phyloP scores from a whole-genome alignment of 2,797 vertebrate genomes.

The Champsocephalus gunnari region DNA sequence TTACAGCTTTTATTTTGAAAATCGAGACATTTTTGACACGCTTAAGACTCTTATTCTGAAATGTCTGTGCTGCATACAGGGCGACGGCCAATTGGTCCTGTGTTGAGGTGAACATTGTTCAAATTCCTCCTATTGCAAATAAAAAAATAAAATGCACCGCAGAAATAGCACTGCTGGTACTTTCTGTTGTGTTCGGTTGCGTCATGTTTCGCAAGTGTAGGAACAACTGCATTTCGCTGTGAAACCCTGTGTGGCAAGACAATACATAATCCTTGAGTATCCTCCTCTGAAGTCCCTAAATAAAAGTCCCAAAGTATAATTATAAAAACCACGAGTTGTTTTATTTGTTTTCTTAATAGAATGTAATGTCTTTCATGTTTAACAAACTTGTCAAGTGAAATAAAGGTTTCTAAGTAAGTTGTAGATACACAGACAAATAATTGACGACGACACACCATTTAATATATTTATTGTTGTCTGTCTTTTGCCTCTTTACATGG shows the following conservation, averaged over 20 bases:
- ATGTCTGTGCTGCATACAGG: too few relatives aligned
- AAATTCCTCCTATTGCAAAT: too few relatives aligned
- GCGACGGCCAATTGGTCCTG: too few relatives aligned
- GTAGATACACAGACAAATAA: neutral
- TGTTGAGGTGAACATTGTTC: too few relatives aligned
- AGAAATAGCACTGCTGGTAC: too few relatives aligned
- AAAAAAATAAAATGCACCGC: too few relatives aligned
- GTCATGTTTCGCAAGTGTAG: too few relatives aligned
- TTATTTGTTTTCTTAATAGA: neutral
- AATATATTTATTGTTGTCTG: constrained; percentile 65
- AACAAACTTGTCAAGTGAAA: too few relatives aligned
- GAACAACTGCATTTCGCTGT: too few relatives aligned
- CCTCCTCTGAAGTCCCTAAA: neutral
- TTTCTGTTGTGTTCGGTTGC: too few relatives aligned
- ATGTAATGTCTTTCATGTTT: neutral
- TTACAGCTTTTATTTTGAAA: neutral
- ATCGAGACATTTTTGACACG: neutral
- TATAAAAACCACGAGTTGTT: neutral
- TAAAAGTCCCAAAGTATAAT: neutral
- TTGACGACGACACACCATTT: neutral
- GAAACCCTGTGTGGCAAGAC: too few relatives aligned
- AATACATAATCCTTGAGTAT: too few relatives aligned
- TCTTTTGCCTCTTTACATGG: constrained; percentile 56
- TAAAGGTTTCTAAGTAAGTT: neutral
- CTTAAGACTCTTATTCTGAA: neutral